phyloP scores from a whole-genome alignment of 2,888 invertebrate genomes.

The Lissocephala sabroskyi region DNA sequence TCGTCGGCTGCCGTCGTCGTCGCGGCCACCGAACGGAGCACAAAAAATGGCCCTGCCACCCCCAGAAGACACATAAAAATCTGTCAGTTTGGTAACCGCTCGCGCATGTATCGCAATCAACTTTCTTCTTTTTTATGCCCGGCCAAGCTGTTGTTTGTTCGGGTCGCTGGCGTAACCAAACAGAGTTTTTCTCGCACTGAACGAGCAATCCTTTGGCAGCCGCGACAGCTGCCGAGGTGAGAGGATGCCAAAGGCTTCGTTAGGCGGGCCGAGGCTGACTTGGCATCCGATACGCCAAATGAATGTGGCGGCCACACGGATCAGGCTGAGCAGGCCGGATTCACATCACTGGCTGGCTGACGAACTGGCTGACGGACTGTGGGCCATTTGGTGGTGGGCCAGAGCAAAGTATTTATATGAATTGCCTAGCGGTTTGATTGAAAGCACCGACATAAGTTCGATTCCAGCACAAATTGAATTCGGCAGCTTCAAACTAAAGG shows the following conservation, averaged over 20 bases:
- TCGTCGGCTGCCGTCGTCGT: background rate
- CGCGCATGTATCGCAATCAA: conserved; percentile 52
- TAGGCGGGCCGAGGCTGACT: conserved; percentile 19
- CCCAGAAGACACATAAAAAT: conserved; percentile 50
- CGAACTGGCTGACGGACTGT: conserved; percentile 17
- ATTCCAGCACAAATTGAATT: too few species aligned
- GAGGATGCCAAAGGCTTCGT: conserved; percentile 39
- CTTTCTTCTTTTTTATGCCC: conserved; percentile 18
- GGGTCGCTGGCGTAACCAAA: conserved; percentile 1
- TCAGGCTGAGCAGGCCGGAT: conserved; percentile 10
- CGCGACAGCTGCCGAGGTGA: conserved; percentile 28
- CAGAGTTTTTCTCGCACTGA: background rate
- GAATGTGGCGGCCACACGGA: conserved; percentile 19
- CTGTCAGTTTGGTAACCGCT: conserved; percentile 59
- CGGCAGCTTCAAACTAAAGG: conserved; percentile 10
- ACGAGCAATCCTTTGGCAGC: conserved; percentile 32
- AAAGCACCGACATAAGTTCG: too few species aligned
- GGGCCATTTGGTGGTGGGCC: too few species aligned
- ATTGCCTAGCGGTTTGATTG: conserved; percentile 39
- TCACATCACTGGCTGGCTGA: conserved; percentile 9
- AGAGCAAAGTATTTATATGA: conserved; percentile 18
- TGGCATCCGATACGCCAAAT: conserved; percentile 42
- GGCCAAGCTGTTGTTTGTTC: too few species aligned
- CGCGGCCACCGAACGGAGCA: background rate
- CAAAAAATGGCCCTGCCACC: conserved; percentile 2